Base-by-base conservation (phyloP, 1,140 invertebrate species). In the Tetramorium alpestre region DNA sequence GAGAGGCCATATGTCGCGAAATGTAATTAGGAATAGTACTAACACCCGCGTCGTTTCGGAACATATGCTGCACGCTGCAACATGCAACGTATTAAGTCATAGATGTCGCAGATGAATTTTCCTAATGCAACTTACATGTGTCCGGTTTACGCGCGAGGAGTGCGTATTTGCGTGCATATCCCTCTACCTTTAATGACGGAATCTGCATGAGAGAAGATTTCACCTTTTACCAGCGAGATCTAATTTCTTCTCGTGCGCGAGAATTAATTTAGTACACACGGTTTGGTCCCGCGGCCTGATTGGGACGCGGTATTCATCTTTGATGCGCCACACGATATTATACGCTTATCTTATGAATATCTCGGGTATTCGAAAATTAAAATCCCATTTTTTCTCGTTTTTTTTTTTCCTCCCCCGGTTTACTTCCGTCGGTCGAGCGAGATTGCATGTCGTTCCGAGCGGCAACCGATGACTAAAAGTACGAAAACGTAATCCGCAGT, bases 1-100 rank as follows among this genome's bases (percentile, higher is more conserved):
- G 69, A 73, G 54, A 44, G 54, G 41, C 54, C 80, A 62, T 84
- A 62, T 64, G 54, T 75, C 54, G 69, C 28, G 80, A 73, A 56
- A 84, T 49, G 80, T 84, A 84, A 84, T 84, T 84, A 84, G 69
- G 69, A 73, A 25, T 75, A 49, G 51, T n/a, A 51, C 80, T 73
- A 73, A 75, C 54, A 16, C 56, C 54, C 54, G 69, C 54, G 69
- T 73, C 69, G 69, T 22, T 64, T 67, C 47, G 33, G 38, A 54
- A 80, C 10, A 44, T 2, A 44, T 51, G 72, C 54, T 16, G 33
- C 72, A 25, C 67, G 16, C 56, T 47, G 67, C 54, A 58, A 22
- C 80, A 13, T 33, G 28, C 51, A 41, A 44, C 49, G 22, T 28
- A 75, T 84, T 75, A 75, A 73, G 60, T 84, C n/a, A 47, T 60